Base-by-base conservation (phyloP, 2,888 invertebrate species). In the Heliconius charithonia region DNA sequence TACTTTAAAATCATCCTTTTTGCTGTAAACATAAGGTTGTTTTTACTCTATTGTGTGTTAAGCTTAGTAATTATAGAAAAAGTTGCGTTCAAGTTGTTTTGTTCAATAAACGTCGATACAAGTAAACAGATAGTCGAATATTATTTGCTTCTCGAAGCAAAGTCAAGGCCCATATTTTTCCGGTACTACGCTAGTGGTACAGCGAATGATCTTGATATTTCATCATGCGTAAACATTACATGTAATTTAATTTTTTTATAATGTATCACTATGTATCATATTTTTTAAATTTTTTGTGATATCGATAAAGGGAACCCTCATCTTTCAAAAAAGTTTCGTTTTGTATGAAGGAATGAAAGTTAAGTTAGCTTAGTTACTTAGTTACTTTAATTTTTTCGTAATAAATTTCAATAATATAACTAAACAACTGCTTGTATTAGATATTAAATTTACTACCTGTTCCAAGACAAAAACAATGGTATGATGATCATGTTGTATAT, bases 81-180 rank as follows among this genome's bases (percentile, higher is more conserved):
- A 77, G 84, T 85, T 81, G 82, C 83, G 84, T 87, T 84, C 86
- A 77, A 77, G 37, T 81, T 83, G 83, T 84, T 83, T 80, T 84
- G 82, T 76, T 78, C 67, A 76, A 72, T 80, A 29, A 79, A 78
- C 63, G 80, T 81, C 81, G 79, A 81, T 81, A 80, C 81, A 81
- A 81, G 77, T 77, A 78, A 81, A 81, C 56, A 70, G 41, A 78
- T 79, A 70, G 27, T 27, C 62, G 62, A 81, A 73, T 79, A 80
- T 77, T 67, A 67, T 51, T 76, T 56, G 56, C 62, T 45, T 32
- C 63, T 74, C 32, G 56, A 59, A 19, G 32, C 79, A 84, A 82
- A 81, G 84, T 83, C 84, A 83, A 84, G 82, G 83, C 80, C 77
- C 62, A 10, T n/a, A 62, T 29, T 62, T 10, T 78, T 78, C 73